Base-by-base conservation (phyloP, 2,113 vertebrate species). In the Arizona elegans region DNA sequence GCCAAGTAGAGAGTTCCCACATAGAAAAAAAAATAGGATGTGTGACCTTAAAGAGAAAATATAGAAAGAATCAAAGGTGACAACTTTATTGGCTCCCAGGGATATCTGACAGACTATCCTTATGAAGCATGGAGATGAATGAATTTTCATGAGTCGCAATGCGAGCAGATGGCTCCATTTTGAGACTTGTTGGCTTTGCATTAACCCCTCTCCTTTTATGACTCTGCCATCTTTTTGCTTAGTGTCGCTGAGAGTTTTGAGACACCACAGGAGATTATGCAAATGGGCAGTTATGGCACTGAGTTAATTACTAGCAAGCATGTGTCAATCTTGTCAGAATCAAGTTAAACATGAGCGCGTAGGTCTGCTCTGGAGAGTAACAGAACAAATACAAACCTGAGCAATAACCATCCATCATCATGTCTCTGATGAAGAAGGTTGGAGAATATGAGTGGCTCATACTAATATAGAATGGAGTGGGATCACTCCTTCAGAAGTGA, bases 1-100 rank as follows among this genome's bases (percentile, higher is more conserved):
- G 92, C 86, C 91, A 94, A 93, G 93, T 87, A 65, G 17, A 52
- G 95, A 87, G 93, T 88, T 53, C 52, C 88, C 62, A 43, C 56
- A 29, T 43, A 65, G 89, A 58, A 90, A 90, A 38, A 38, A 90
- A 93, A 93, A 87, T 89, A 65, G 19, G 70, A 93, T 87, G 92
- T 3, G 47, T 90, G 81, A 93, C 92, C 92, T 93, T 93, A 93
- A 93, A 58, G 47, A 52, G 56, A 94, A 89, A 95, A 90, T 93
- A 92, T 85, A 91, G 21, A 26, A 94, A 70, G 91, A 95, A 87
- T 3, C 3, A 87, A 93, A 90, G 15, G 1, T 58, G 3, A 94
- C 93, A 91, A 95, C 43, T 3, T 75, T 6, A 93, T 92, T 89
- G 23, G 33, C 86, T 89, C 91, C 19, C 8, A 87, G 87, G 89